Conservation (phyloP, 1,140 invertebrate genomes). For the Ceratoteleas bidentatus region DNA sequence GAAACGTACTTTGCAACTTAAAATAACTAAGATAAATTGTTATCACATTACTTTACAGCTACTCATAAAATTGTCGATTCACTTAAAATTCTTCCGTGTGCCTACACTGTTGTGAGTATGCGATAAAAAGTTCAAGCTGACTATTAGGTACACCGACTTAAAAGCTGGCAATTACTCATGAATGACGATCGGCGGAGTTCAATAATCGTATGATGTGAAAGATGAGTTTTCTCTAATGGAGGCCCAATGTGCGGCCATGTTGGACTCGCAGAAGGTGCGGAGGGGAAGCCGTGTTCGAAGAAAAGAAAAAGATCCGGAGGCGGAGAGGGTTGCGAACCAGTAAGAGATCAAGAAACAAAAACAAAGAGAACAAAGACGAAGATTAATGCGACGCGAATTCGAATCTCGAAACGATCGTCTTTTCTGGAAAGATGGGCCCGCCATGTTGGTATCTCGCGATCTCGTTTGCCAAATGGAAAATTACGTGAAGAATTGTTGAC, state of each 20-base stretch:
- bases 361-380: constrained; percentile 74
- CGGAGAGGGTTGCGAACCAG: constrained; percentile 68
- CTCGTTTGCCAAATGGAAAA: constrained; percentile 42
- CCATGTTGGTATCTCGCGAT: constrained; percentile 56
- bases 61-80: too few species aligned
- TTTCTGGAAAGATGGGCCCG: constrained; percentile 58
- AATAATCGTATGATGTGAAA: constrained; percentile 27
- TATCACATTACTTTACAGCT: too few species aligned
- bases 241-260: constrained; percentile 70
- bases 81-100: too few species aligned
- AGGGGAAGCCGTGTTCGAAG: constrained; percentile 51
- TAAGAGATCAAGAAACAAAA: constrained; percentile 75
- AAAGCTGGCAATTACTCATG: not conserved
- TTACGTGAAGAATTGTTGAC: not conserved
- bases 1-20: too few species aligned
- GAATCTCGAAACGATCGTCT: constrained; percentile 51
- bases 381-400: constrained; percentile 78
- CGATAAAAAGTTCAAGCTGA: too few species aligned
- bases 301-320: constrained; percentile 56
- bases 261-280: constrained; percentile 54
- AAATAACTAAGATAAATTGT: too few species aligned
- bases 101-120: too few species aligned
- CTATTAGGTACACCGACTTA: not conserved
- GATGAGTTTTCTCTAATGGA: constrained; percentile 65
- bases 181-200: constrained; percentile 15